Percentiles rank a stretch among this genome's conserved stretches.
Evolutionary conservation across 2,888 invertebrate species (phyloP).

Genomic region (Eupithecia dodoneata): DNA sequence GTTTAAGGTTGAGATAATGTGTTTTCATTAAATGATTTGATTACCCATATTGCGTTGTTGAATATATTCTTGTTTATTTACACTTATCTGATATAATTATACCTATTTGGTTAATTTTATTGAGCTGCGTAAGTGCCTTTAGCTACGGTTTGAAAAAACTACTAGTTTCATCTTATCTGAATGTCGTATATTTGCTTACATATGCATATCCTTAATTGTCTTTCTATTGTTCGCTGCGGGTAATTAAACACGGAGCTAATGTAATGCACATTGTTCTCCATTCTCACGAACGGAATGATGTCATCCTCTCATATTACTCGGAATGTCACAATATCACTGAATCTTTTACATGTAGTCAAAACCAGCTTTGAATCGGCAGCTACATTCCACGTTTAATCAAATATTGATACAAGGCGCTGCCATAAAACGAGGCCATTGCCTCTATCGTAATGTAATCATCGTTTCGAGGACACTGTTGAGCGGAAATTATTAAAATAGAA

Average conservation of each 20-base stretch:
- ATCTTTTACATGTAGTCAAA: slow-evolving; percentile 45
- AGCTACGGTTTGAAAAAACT: slow-evolving; percentile 30
- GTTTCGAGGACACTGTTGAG: slow-evolving; percentile 53
- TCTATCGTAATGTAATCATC: slow-evolving; percentile 53
- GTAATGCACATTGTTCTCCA: slow-evolving; percentile 60
- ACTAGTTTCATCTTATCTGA: slow-evolving; percentile 49
- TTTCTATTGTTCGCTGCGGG: slow-evolving; percentile 61
- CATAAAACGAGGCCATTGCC: slow-evolving; percentile 62
- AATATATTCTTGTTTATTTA: neutral
- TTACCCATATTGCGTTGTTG: slow-evolving; percentile 43
- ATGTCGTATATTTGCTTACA: slow-evolving; percentile 58
- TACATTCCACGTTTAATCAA: slow-evolving; percentile 60
- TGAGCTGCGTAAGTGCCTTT: slow-evolving; percentile 1
- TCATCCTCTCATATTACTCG: slow-evolving; percentile 59
- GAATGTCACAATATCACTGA: slow-evolving; percentile 54
- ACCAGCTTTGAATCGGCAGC: slow-evolving; percentile 52
- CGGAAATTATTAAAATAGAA: slow-evolving; percentile 60
- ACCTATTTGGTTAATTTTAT: neutral
- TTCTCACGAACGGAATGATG: slow-evolving; percentile 61
- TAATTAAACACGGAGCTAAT: slow-evolving; percentile 59
- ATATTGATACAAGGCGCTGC: slow-evolving; percentile 59
- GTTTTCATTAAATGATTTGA: slow-evolving; percentile 54
- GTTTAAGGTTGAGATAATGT: slow-evolving; percentile 52
- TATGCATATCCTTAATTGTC: slow-evolving; percentile 54
- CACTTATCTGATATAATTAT: neutral